These are phyloP conservation scores for Melanerpes formicivorus DNA, from an alignment of 2,113 vertebrate species.

Conservation along the genomic window DNA sequence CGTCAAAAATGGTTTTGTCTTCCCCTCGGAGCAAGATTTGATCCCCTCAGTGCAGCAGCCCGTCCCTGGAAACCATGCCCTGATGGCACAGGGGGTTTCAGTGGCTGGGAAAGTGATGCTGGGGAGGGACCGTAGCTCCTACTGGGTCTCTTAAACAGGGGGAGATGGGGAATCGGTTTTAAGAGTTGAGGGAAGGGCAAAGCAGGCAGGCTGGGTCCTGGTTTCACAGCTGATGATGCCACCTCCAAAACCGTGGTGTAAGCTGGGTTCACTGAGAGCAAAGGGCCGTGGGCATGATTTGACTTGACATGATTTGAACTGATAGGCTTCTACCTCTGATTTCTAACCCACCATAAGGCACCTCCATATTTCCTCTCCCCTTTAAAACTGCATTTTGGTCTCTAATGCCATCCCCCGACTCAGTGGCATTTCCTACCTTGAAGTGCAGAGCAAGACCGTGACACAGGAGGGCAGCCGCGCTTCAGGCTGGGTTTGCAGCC, in stretches of 20 bases:
- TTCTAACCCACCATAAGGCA: background rate
- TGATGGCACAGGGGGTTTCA: accelerated
- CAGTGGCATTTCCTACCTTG: accelerated
- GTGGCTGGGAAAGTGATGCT: background rate
- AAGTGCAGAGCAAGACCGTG: background rate
- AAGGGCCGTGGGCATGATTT: accelerated
- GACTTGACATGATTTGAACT: too few relatives aligned
- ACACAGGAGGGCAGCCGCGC: conserved; percentile 35
- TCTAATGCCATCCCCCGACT: accelerated
- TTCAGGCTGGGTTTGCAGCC: background rate
- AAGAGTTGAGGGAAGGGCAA: background rate
- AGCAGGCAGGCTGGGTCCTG: background rate
- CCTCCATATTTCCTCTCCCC: accelerated
- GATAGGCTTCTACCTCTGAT: background rate
- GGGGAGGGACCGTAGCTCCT: background rate
- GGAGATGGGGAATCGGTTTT: background rate
- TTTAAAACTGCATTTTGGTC: background rate
- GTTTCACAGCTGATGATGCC: background rate
- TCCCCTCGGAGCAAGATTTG: accelerated
- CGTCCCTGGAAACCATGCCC: background rate
- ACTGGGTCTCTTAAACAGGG: accelerated
- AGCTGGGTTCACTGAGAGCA: accelerated
- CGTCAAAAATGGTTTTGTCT: accelerated
- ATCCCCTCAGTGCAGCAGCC: accelerated
- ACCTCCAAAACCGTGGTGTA: background rate